These are phyloP conservation scores for Neoniphon sammara DNA, from an alignment of 2,797 vertebrate genomes.

Conservation along the genomic window DNA sequence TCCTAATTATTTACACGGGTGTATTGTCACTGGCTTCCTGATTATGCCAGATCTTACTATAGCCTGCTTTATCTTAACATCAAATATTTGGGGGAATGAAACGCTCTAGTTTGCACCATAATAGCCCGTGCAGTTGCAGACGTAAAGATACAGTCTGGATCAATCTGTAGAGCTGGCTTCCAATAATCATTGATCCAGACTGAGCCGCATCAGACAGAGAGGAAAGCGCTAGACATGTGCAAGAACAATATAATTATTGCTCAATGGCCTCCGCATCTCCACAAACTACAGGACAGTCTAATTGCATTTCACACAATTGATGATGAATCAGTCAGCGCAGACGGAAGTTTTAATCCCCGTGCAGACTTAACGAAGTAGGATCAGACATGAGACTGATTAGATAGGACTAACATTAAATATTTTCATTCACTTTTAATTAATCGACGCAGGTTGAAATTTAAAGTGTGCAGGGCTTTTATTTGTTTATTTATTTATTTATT, in stretches of 20 bases:
- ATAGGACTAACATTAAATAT: conserved; percentile 54
- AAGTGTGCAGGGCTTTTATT: too few species aligned
- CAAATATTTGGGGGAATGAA: conserved; percentile 80
- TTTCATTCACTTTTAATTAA: conserved; percentile 51
- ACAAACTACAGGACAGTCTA: conserved; percentile 57
- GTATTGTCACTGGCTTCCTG: conserved; percentile 71
- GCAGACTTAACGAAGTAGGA: conserved; percentile 64
- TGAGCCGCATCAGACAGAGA: conserved; percentile 22
- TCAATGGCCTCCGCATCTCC: conserved; percentile 38
- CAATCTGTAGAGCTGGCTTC: conserved; percentile 32
- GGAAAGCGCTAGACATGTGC: conserved; percentile 68
- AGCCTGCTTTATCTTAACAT: conserved; percentile 67
- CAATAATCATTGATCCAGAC: conserved; percentile 71
- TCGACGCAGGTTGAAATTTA: neutral
- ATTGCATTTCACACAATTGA: conserved; percentile 71
- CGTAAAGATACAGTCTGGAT: conserved; percentile 36
- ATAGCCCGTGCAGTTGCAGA: conserved; percentile 60
- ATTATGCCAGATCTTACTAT: conserved; percentile 31
- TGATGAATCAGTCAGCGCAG: conserved; percentile 51
- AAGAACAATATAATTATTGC: conserved; percentile 49
- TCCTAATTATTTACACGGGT: conserved; percentile 61
- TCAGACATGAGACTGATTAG: conserved; percentile 73
- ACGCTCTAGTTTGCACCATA: conserved; percentile 77
- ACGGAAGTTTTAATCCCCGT: conserved; percentile 42
- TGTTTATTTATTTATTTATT: too few species aligned